These are phyloP conservation scores for human DNA, from an alignment of 2,113 vertebrate species.

Conservation along the genomic window GRCh38 chr5:27799501-27800000, in stretches of 20 bases:
- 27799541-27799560: background rate
- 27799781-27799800: background rate
- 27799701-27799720: background rate
- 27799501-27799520: background rate
- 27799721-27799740: background rate
- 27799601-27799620: background rate
- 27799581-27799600: background rate
- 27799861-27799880: background rate
- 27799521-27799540: conserved; percentile 34
- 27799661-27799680: background rate
- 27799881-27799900: background rate
- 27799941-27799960: background rate
- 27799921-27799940: background rate
- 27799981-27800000: background rate
- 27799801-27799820: background rate
- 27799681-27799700: background rate
- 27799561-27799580: background rate
- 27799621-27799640: background rate
- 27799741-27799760: background rate
- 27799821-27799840: background rate
- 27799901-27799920: background rate
- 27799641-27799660: conserved; percentile 32
- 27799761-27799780: background rate
- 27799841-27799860: background rate
- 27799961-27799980: background rate